A percentile compares a stretch with the other conserved stretches of the same genome.
phyloP scores from a whole-genome alignment of 2,113 vertebrate species.

The Astatoreochromis straeleni region DNA sequence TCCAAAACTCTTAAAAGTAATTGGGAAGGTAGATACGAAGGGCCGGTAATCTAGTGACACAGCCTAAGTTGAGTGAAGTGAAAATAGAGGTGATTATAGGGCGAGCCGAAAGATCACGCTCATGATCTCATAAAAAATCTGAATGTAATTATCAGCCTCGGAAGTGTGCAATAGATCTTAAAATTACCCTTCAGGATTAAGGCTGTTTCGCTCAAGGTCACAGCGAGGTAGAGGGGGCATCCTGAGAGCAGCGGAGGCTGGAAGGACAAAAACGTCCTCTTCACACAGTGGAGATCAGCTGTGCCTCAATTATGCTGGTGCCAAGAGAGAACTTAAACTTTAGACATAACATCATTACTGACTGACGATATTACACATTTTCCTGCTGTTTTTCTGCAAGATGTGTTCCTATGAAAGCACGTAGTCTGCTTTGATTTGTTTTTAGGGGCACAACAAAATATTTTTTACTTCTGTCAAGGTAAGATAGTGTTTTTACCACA shows the following conservation, averaged over 20 bases:
- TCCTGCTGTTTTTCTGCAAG: neutral
- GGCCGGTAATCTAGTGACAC: constrained; percentile 65
- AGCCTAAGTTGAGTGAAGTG: constrained; percentile 54
- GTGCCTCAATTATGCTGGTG: neutral
- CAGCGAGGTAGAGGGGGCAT: neutral
- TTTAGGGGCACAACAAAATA: neutral
- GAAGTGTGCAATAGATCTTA: neutral
- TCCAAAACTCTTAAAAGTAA: constrained; percentile 85
- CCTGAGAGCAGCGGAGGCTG: neutral
- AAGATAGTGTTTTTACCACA: neutral
- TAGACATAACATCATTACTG: neutral
- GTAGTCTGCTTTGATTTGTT: neutral
- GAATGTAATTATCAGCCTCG: neutral
- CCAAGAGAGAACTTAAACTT: neutral
- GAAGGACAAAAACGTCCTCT: neutral
- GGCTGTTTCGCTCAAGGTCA: constrained; percentile 32
- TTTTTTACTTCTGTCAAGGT: neutral
- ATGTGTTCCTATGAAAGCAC: neutral
- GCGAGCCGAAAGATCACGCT: neutral
- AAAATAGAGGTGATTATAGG: constrained; percentile 47
- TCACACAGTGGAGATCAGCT: neutral
- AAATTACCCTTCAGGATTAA: constrained; percentile 9
- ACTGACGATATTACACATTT: neutral
- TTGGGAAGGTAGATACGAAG: constrained; percentile 80
- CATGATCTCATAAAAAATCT: neutral